Evolutionary conservation across 2,113 vertebrate genomes (phyloP).

Genomic region (Syngnathus floridae): DNA sequence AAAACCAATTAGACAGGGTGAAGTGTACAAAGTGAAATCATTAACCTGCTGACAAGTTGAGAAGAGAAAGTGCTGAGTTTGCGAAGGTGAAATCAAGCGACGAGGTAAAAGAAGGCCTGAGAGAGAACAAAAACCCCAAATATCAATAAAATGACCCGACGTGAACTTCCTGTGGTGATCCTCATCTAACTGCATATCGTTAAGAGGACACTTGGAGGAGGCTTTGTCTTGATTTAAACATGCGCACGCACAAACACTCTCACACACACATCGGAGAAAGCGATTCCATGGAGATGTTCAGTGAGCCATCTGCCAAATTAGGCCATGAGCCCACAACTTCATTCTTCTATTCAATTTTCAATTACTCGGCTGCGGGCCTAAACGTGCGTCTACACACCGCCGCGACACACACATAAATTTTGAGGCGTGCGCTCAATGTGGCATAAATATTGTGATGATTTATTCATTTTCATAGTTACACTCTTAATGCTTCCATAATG

Average conservation of each 20-base stretch:
- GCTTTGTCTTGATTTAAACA: constrained; percentile 27
- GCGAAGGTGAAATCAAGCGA: constrained; percentile 38
- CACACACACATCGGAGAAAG: constrained; percentile 54
- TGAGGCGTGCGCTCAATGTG: constrained; percentile 24
- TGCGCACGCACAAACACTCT: constrained; percentile 10
- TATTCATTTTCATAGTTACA: neutral
- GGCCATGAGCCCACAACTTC: constrained; percentile 66
- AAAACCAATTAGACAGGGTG: constrained; percentile 24
- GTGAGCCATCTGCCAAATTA: constrained; percentile 74
- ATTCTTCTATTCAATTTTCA: constrained; percentile 67
- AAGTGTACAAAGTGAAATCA: constrained; percentile 28
- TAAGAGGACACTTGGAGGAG: constrained; percentile 50
- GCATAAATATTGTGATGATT: constrained; percentile 8
- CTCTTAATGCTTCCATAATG: constrained; percentile 15
- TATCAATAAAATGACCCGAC: constrained; percentile 12
- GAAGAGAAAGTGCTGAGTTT: constrained; percentile 34
- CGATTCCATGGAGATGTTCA: constrained; percentile 56
- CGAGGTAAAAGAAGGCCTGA: neutral
- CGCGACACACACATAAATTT: constrained; percentile 26
- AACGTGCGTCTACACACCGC: constrained; percentile 18
- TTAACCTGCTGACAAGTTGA: constrained; percentile 34
- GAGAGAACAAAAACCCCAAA: neutral
- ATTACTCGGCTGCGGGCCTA: constrained; percentile 52
- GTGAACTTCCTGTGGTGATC: constrained; percentile 35
- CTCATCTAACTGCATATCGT: constrained; percentile 45